A percentile compares a stretch with the other conserved stretches of the same genome.
Conservation (phyloP, 2,888 invertebrate species). For the Strigamia crassipes region DNA sequence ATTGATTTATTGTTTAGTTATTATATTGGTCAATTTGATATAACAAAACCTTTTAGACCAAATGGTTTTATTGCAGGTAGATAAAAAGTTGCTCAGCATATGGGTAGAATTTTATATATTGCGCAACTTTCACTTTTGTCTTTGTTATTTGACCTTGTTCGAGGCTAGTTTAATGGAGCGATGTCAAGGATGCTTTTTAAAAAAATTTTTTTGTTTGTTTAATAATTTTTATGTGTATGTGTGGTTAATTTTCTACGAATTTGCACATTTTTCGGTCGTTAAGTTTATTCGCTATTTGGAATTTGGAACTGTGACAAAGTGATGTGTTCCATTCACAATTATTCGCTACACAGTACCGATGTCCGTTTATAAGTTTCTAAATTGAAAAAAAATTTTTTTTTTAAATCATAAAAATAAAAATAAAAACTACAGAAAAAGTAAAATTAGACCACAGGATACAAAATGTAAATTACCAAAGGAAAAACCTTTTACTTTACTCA, state of each 20-base stretch:
- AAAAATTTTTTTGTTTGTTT: not conserved
- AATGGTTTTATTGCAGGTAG: not conserved
- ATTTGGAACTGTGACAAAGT: not conserved
- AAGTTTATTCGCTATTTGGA: not conserved
- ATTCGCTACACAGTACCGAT: too few species aligned
- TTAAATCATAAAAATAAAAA: too few species aligned
- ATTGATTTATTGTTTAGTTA: too few species aligned
- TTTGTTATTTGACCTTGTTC: not conserved
- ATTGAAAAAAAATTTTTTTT: too few species aligned
- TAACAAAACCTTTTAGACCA: not conserved
- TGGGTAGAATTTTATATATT: not conserved
- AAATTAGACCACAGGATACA: too few species aligned
- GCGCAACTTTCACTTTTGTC: not conserved
- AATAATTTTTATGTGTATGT: not conserved
- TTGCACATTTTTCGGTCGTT: not conserved
- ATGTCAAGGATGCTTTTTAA: not conserved
- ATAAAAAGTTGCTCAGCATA: not conserved
- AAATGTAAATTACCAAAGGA: too few species aligned
- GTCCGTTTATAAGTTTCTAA: too few species aligned
- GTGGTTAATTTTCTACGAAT: not conserved
- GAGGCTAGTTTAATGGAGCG: not conserved
- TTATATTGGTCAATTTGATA: too few species aligned
- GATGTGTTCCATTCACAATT: not conserved
- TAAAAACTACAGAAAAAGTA: too few species aligned
- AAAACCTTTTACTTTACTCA: too few species aligned